These are phyloP conservation scores for Macroglossus sobrinus DNA, from an alignment of 2,113 vertebrate species.

Conservation along the genomic window DNA sequence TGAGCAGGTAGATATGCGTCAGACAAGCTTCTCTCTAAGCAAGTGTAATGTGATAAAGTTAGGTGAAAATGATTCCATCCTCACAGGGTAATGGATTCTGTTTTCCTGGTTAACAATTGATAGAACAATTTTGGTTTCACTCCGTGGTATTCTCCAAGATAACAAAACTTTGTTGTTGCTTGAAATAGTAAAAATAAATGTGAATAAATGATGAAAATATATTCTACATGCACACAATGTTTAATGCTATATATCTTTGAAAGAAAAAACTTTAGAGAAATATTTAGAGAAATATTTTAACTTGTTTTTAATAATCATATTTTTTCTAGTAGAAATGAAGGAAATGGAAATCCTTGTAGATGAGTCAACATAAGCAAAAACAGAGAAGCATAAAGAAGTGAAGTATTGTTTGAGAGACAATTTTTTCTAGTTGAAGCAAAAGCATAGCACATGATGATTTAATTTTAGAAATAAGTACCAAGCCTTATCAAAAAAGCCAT, in stretches of 20 bases:
- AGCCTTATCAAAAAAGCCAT: not conserved
- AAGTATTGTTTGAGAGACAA: not conserved
- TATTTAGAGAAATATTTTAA: not conserved
- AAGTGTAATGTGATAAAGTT: not conserved
- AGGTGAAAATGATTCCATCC: not conserved
- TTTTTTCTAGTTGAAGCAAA: not conserved
- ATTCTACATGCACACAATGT: not conserved
- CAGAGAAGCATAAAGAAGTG: not conserved
- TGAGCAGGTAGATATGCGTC: not conserved
- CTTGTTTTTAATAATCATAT: not conserved
- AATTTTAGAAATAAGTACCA: not conserved
- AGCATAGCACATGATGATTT: not conserved
- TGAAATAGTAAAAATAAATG: not conserved
- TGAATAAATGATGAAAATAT: not conserved
- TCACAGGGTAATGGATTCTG: not conserved
- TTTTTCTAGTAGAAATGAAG: not conserved
- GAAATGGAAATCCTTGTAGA: not conserved
- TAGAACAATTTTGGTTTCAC: not conserved
- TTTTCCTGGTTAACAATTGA: not conserved
- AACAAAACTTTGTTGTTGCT: not conserved
- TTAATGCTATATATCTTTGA: not conserved
- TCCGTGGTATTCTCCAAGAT: not conserved
- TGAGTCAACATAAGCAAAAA: not conserved
- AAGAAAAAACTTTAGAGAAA: not conserved
- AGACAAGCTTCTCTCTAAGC: not conserved